Percentiles rank a stretch among this genome's conserved stretches.
Conservation (phyloP, 2,113 vertebrate species). For the Grallaria varia region DNA sequence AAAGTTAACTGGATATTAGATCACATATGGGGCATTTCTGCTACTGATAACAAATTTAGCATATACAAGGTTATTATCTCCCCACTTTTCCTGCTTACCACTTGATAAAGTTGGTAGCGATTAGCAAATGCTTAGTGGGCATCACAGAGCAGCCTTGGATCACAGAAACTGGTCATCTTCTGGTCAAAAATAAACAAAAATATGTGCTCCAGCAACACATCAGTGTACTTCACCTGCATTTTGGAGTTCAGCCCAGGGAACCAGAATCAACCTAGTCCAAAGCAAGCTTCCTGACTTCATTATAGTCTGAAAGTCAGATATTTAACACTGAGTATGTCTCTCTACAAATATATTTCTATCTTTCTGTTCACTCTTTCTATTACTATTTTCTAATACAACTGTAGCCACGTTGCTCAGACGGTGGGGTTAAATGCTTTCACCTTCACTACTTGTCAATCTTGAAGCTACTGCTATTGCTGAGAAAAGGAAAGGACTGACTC, state of each 20-base stretch:
- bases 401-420: neutral
- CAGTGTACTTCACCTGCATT: neutral
- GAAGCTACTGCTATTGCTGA: neutral
- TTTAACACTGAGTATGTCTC: neutral
- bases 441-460: neutral
- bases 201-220: neutral
- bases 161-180: neutral
- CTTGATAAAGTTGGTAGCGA: neutral
- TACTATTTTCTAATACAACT: neutral
- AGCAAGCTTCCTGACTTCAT: neutral
- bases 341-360: neutral
- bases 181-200: neutral
- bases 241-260: neutral
- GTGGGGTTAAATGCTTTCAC: slow-evolving; percentile 16
- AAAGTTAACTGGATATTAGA: neutral
- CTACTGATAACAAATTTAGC: neutral
- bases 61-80: neutral
- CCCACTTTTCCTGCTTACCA: neutral
- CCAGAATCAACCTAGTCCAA: neutral
- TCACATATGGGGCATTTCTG: neutral
- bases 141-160: neutral
- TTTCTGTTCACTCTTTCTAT: neutral
- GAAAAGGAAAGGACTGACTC: slow-evolving; percentile 10
- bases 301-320: neutral
- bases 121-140: neutral